These are phyloP conservation scores for Heliconius hortense DNA, from an alignment of 2,888 invertebrate species.

Conservation along the genomic window DNA sequence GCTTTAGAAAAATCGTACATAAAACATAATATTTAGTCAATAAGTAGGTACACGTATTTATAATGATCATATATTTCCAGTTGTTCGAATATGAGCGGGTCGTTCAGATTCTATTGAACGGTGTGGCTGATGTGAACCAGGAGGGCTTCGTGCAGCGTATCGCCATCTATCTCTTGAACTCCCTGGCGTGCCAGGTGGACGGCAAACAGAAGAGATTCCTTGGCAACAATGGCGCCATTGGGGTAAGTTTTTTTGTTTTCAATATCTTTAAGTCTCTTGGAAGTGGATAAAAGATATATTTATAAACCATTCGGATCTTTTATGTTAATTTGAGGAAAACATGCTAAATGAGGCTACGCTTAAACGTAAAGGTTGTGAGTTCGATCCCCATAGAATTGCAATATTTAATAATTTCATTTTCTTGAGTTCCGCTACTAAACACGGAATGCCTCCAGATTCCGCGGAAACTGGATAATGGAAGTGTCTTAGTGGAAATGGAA, in stretches of 20 bases:
- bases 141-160: constrained; percentile 97
- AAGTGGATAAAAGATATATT: not conserved
- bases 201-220: constrained; percentile 95
- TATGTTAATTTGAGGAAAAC: not conserved
- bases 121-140: constrained; percentile 90
- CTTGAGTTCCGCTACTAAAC: too few species aligned
- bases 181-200: constrained; percentile 97
- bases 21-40: not conserved
- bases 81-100: constrained; percentile 94
- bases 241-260: constrained; percentile 76
- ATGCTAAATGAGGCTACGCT: not conserved
- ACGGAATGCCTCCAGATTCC: too few species aligned
- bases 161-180: constrained; percentile 96
- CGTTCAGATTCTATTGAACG: constrained; percentile 90
- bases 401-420: too few species aligned
- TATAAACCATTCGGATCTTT: not conserved
- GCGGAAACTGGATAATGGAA: too few species aligned
- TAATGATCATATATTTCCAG: constrained; percentile 74
- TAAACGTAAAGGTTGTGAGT: too few species aligned
- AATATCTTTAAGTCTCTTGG: not conserved
- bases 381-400: too few species aligned
- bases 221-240: constrained; percentile 93
- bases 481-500: too few species aligned
- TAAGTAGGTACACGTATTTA: not conserved
- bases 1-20: too few species aligned